These are phyloP conservation scores for Apeltes quadracus DNA, from an alignment of 2,113 vertebrate genomes.

Conservation along the genomic window DNA sequence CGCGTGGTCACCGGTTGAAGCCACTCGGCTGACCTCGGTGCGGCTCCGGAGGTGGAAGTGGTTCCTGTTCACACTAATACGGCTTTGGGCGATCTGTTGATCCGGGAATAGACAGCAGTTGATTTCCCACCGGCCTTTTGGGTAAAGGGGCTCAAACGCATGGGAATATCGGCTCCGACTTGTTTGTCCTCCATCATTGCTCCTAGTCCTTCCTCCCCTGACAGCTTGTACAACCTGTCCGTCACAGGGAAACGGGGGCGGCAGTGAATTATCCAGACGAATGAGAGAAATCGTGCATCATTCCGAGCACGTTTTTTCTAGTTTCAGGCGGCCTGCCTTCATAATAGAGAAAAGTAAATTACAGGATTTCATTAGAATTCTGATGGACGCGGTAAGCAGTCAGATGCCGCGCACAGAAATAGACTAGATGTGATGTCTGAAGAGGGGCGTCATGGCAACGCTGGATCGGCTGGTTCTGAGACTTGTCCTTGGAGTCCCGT, in stretches of 20 bases:
- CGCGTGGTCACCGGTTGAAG: neutral
- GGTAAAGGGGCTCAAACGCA: neutral
- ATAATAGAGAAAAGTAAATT: neutral
- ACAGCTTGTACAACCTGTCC: neutral
- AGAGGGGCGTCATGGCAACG: neutral
- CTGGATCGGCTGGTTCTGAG: neutral
- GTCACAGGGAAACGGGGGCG: neutral
- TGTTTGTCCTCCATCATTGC: neutral
- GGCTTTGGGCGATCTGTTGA: no score
- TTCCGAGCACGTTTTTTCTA: neutral
- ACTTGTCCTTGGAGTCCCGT: neutral
- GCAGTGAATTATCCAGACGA: neutral
- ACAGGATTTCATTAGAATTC: slow-evolving; percentile 10
- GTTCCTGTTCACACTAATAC: neutral
- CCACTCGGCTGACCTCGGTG: slow-evolving; percentile 15
- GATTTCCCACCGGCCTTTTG: neutral
- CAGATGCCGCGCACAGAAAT: neutral
- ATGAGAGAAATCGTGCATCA: neutral
- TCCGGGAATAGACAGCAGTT: neutral
- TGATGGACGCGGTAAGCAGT: slow-evolving; percentile 6
- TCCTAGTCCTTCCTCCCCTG: neutral
- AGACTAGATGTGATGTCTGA: neutral
- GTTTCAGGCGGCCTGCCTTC: neutral
- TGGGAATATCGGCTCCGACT: neutral
- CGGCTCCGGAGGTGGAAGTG: neutral